These are phyloP conservation scores for Trisateles emortualis DNA, from an alignment of 2,888 invertebrate species.

Conservation along the genomic window DNA sequence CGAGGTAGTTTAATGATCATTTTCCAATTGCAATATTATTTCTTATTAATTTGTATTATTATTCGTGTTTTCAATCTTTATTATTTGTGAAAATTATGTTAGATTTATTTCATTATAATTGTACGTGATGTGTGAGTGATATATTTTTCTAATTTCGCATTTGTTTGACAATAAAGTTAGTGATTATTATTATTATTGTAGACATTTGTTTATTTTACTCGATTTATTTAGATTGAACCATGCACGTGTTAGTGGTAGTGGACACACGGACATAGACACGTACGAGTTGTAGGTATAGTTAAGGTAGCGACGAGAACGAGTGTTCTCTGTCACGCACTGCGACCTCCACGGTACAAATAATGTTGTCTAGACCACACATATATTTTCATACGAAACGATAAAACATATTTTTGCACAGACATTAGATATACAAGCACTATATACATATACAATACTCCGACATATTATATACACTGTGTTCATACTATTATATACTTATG, in stretches of 20 bases:
- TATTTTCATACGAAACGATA: slow-evolving; percentile 78
- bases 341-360: slow-evolving; percentile 75
- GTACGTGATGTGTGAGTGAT: slow-evolving; percentile 42
- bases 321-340: slow-evolving; percentile 65
- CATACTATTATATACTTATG: slow-evolving; percentile 18
- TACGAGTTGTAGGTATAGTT: slow-evolving; percentile 29
- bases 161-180: slow-evolving; percentile 52
- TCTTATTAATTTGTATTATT: slow-evolving; percentile 47
- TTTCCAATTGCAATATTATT: slow-evolving; percentile 60
- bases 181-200: slow-evolving; percentile 38
- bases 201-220: slow-evolving; percentile 38
- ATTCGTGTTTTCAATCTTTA: slow-evolving; percentile 49
- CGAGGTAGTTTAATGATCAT: slow-evolving; percentile 46
- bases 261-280: no score
- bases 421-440: slow-evolving; percentile 69
- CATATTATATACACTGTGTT: slow-evolving; percentile 35
- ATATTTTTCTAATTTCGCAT: slow-evolving; percentile 27
- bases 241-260: slow-evolving; percentile 8
- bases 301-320: slow-evolving; percentile 41
- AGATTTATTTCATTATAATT: slow-evolving; percentile 34
- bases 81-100: slow-evolving; percentile 46
- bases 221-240: slow-evolving; percentile 20
- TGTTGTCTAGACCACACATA: slow-evolving; percentile 68
- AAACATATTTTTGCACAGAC: slow-evolving; percentile 81
- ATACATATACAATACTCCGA: slow-evolving; percentile 27